Evolutionary conservation across 2,113 vertebrate species (phyloP), one percentile per base, ranked within the genome.

Genomic region (Aptenodytes patagonicus): DNA sequence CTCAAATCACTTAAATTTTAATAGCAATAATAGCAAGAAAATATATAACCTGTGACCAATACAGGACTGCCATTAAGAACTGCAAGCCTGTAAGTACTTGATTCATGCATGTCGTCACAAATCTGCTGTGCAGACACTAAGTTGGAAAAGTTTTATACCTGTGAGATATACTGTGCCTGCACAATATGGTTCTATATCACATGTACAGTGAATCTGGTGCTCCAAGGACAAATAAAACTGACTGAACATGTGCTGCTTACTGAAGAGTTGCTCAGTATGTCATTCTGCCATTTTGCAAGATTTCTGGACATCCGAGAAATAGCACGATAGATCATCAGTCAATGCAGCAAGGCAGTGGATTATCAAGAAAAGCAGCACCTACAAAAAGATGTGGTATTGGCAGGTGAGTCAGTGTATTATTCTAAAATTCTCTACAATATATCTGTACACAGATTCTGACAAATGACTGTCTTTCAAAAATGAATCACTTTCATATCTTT

Each of bases 281-380:
- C 61, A 46, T 64, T 68, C 28, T 57, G 38, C 51, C 42, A 68
- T 83, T 87, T 91, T 62, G 13, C 19, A 66, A 22, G 34, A 79
- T 87, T 93, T 66, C 42, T 54, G 60, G 46, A 58, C 34, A 71
- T 58, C 32, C 17, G 47, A 81, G 51, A 17, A 78, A 18, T 40
- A 87, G 3, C 6, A 40, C 1, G 4, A 64, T 32, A 55, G 34
- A 34, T 34, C 69, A 8, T 38, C 0, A 0, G 15, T 72, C 66
- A 72, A 29, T 14, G 38, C 2, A 24, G 20, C 32, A 64, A 42
- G 18, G 14, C 31, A 72, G 36, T 32, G 17, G 7, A 22, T 71
- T 89, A 58, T 81, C 7, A 69, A 64, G 62, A 62, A 87, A 34
- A 77, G 15, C 7, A 90, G 10, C 20, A 72, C 18, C 44, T 77